Evolutionary conservation across 2,797 vertebrate genomes (phyloP).

Genomic region (Pseudotriccus pelzelni): DNA sequence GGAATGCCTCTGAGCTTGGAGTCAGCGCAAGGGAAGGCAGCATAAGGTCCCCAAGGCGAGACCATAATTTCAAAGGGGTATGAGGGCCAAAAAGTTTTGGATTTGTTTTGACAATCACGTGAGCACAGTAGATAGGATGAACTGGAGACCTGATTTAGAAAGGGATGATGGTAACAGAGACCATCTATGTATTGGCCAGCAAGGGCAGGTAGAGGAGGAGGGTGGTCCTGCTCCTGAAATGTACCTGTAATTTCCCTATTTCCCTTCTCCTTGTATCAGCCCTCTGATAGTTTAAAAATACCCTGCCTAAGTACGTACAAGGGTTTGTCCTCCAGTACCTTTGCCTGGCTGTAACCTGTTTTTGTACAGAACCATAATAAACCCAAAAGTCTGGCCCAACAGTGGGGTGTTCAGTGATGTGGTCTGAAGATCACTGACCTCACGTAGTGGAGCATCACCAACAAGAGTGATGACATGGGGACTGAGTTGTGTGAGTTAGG

Average conservation of each 20-base stretch:
- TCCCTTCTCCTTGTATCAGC: not conserved
- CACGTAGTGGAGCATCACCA: accelerated
- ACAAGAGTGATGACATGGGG: not conserved
- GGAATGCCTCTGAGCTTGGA: not conserved
- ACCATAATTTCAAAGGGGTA: not conserved
- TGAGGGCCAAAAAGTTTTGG: not conserved
- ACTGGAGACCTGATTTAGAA: not conserved
- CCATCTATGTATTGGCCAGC: not conserved
- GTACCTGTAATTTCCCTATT: not conserved
- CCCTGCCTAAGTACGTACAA: accelerated
- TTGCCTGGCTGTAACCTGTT: not conserved
- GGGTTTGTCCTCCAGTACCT: not conserved
- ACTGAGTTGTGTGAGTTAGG: not conserved
- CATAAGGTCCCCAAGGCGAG: not conserved
- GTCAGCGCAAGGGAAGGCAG: not conserved
- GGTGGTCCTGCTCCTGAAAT: not conserved
- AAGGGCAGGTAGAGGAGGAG: not conserved
- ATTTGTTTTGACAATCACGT: not conserved
- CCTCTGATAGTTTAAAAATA: not conserved
- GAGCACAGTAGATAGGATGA: not conserved
- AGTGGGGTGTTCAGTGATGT: accelerated
- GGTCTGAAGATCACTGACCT: not conserved
- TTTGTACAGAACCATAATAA: not conserved
- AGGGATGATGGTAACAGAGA: not conserved
- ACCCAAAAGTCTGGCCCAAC: not conserved